Evolutionary conservation across 2,113 vertebrate species (phyloP), one percentile per base, ranked within the genome.

Genomic region (Lathamus discolor): DNA sequence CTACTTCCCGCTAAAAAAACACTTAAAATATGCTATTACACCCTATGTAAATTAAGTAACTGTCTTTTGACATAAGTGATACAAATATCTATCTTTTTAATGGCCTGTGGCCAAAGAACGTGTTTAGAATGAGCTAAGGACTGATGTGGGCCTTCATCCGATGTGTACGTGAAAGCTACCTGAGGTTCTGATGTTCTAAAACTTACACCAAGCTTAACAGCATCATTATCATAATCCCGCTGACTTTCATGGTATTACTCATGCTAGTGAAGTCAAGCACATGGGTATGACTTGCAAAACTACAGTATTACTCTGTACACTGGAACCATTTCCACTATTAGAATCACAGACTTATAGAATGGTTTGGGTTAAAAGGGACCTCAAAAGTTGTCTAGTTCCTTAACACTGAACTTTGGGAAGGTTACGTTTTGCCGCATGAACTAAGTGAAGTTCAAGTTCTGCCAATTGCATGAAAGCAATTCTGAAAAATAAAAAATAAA

Each of bases 1-100:
- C 63, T 15, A 85, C 59, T 90, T 93, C 62, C 87, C 73, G 35
- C 57, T 74, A 57, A n/a, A 80, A 87, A 33, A 79, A 77, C 29
- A 76, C 31, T 41, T 80, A 27, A 49, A 85, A 55, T 12, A 57
- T 3, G n/a, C 69, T 79, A 29, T 61, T 73, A 87, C 39, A 66
- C 17, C 49, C 49, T 37, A 66, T 6, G 31, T 24, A 85, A 79
- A 83, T 35, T 33, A 72, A 70, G 15, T 70, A 78, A 86, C 66
- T 87, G 31, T 37, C 52, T 76, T 92, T 43, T 67, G 39, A 82
- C 57, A 51, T 35, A 73, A 94, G 7, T 33, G 55, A 31, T 22
- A 61, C 35, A 94, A 94, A 94, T 67, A 51, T 6, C 8, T 37
- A 22, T 3, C 29, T 83, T 92, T 92, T 92, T 20, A 73, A 80